Evolutionary conservation across 64 coral and sea anemone species (phyloP).

Genomic region (Anthopleura sola): DNA sequence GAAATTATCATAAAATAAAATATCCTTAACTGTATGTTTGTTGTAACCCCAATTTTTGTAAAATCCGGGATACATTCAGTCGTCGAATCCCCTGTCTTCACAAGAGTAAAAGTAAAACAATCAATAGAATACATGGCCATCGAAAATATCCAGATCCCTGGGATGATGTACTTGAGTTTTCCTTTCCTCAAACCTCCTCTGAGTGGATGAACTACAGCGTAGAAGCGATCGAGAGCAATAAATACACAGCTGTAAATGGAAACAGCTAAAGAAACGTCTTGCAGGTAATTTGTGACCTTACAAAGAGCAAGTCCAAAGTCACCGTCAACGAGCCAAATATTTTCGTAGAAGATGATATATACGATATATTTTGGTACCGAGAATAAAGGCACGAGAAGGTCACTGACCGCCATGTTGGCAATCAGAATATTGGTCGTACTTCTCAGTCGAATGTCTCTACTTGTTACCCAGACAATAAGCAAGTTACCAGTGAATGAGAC

Average conservation of each 20-base stretch:
- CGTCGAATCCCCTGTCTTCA: background rate
- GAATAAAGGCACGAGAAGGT: constrained; percentile 52
- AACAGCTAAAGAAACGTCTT: constrained; percentile 54
- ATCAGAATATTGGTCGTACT: constrained; percentile 55
- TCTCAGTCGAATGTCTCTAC: constrained; percentile 40
- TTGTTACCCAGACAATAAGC: constrained; percentile 22
- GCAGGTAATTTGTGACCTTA: constrained; percentile 32
- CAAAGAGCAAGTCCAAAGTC: constrained; percentile 23
- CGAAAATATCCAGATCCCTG: constrained; percentile 2
- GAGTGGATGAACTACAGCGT: constrained; percentile 55
- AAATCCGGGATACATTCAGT: constrained; percentile 2
- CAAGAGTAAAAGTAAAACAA: constrained; percentile 19
- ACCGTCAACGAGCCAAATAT: constrained; percentile 41
- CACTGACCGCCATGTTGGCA: constrained; percentile 46
- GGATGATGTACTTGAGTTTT: constrained; percentile 23
- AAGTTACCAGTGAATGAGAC: constrained; percentile 25
- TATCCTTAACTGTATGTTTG: background rate
- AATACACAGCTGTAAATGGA: constrained; percentile 53
- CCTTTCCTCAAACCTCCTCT: constrained; percentile 29
- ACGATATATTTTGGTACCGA: constrained; percentile 32
- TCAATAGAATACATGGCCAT: background rate
- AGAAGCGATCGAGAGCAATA: constrained; percentile 56
- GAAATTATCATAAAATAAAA: background rate
- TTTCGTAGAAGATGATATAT: background rate
- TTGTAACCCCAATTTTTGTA: background rate